These are phyloP conservation scores for Caenorhabditis angaria DNA, from an alignment of 2,888 invertebrate species.

Conservation along the genomic window DNA sequence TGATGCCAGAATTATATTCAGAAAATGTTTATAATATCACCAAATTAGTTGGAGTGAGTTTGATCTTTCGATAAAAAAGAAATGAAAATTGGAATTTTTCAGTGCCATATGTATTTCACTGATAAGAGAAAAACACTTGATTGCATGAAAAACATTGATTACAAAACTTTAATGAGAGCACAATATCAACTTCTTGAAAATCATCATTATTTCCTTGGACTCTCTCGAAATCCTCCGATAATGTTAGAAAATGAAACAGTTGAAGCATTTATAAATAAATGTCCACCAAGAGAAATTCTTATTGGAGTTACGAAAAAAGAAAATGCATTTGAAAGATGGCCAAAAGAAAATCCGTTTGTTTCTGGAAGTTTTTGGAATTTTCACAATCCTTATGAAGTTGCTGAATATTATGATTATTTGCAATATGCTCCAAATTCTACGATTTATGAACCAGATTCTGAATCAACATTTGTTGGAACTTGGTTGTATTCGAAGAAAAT, in stretches of 20 bases:
- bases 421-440: not conserved
- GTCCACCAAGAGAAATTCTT: constrained; percentile 17
- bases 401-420: constrained; percentile 10
- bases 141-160: not conserved
- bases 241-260: constrained; percentile 21
- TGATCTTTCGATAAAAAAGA: not conserved
- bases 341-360: constrained; percentile 20
- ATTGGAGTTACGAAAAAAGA: constrained; percentile 31
- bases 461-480: constrained; percentile 19
- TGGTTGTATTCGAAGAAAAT: constrained; percentile 15
- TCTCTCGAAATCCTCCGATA: constrained; percentile 22
- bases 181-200: constrained; percentile 25
- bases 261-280: constrained; percentile 18
- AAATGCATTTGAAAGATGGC: not conserved
- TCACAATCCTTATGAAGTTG: constrained; percentile 35
- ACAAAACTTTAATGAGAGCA: constrained; percentile 28
- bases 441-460: not conserved
- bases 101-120: constrained; percentile 17
- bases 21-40: constrained; percentile 23
- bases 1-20: constrained; percentile 21
- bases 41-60: constrained; percentile 11
- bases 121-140: not conserved
- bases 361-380: constrained; percentile 32
- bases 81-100: constrained; percentile 5
- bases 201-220: constrained; percentile 15